A percentile compares a stretch with the other conserved stretches of the same genome.
These are phyloP conservation scores for Physeter macrocephalus DNA, from an alignment of 2,113 vertebrate genomes.

Conservation along the genomic window DNA sequence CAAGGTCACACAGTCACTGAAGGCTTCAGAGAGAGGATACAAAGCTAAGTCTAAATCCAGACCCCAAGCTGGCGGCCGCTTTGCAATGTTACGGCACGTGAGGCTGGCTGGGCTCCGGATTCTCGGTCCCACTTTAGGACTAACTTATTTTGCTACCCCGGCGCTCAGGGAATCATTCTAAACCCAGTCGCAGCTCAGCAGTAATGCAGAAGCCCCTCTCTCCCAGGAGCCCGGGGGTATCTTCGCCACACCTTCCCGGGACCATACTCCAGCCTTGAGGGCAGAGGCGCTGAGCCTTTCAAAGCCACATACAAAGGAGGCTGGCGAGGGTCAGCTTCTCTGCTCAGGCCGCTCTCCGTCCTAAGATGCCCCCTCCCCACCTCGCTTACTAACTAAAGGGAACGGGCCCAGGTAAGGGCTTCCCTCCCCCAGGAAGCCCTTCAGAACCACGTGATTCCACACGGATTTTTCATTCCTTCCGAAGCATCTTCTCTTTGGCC, in stretches of 20 bases:
- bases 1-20: not conserved
- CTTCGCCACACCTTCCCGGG: too few relatives aligned
- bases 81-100: too few relatives aligned
- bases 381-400: not conserved
- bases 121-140: not conserved
- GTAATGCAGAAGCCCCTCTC: not conserved
- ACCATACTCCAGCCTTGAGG: not conserved
- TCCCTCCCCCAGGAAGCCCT: not conserved
- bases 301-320: too few relatives aligned
- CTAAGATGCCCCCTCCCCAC: not conserved
- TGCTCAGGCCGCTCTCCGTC: not conserved
- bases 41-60: not conserved
- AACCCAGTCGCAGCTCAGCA: not conserved
- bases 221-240: not conserved
- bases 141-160: not conserved
- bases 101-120: not conserved
- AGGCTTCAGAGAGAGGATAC: not conserved
- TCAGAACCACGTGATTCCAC: not conserved
- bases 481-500: not conserved
- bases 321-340: not conserved
- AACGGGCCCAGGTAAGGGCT: not conserved
- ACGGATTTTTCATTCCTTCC: not conserved
- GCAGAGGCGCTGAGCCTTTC: not conserved
- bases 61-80: not conserved
- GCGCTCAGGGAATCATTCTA: not conserved